phyloP scores from a whole-genome alignment of 2,888 invertebrate genomes.

The Phortica okadai region DNA sequence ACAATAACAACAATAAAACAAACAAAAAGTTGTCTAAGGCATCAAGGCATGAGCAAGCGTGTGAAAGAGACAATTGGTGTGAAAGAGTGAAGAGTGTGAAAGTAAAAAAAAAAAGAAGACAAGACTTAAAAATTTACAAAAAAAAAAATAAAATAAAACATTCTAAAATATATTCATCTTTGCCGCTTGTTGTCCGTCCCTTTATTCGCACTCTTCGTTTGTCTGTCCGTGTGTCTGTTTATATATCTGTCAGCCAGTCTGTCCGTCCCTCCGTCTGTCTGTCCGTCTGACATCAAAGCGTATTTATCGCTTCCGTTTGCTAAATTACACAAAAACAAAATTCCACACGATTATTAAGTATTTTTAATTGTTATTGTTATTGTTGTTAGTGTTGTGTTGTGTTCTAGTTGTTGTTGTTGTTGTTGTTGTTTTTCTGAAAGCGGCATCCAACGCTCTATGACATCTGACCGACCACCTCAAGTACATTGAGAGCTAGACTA shows the following conservation, averaged over 20 bases:
- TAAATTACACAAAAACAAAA: conserved; percentile 6
- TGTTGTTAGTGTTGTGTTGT: conserved; percentile 32
- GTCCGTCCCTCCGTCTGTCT: not conserved
- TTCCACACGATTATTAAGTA: conserved; percentile 32
- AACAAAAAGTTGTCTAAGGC: no score
- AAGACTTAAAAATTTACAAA: no score
- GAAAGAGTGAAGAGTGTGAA: no score
- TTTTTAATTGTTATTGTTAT: conserved; percentile 37
- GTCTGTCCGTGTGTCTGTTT: conserved; percentile 14
- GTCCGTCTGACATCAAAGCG: conserved; percentile 53
- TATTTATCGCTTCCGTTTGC: conserved; percentile 61
- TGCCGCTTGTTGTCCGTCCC: not conserved
- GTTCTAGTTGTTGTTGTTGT: conserved; percentile 16
- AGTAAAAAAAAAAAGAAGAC: no score
- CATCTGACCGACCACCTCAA: no score
- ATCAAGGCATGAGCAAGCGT: no score
- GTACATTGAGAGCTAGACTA: no score
- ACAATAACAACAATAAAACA: no score
- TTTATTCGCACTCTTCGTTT: not conserved
- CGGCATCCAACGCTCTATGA: no score
- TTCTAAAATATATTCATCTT: conserved; percentile 11
- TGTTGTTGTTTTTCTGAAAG: conserved; percentile 30
- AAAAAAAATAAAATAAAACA: not conserved
- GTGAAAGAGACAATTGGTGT: no score
- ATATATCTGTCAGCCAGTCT: not conserved